phyloP scores from a whole-genome alignment of 2,888 invertebrate species.

The Ornithoptera priamus region DNA sequence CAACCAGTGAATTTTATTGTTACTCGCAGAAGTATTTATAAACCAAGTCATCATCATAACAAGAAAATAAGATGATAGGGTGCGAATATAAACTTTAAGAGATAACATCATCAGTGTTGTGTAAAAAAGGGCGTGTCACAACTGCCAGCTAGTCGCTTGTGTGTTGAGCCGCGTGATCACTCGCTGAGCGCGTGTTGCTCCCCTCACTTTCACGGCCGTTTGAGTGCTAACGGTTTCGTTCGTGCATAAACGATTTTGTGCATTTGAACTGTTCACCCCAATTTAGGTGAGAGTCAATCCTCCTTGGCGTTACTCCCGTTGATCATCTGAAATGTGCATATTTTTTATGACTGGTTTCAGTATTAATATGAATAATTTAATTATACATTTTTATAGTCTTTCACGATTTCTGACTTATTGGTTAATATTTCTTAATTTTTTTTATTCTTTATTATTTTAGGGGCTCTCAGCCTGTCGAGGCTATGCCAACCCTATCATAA shows the following conservation, averaged over 20 bases:
- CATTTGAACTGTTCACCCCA: too few species aligned
- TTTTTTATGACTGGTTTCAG: neutral
- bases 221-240: constrained; percentile 19
- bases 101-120: neutral
- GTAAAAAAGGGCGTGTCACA: neutral
- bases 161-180: constrained; percentile 41
- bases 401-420: neutral
- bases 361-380: neutral
- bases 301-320: too few species aligned
- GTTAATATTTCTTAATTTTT: too few species aligned
- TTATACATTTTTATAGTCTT: neutral
- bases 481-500: too few species aligned
- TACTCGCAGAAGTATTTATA: too few species aligned
- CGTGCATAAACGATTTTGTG: constrained; percentile 36
- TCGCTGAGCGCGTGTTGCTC: constrained; percentile 44
- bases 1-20: too few species aligned
- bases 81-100: neutral
- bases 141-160: constrained; percentile 39
- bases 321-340: neutral
- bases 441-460: too few species aligned
- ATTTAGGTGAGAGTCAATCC: too few species aligned
- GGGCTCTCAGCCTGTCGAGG: too few species aligned
- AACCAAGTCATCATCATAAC: too few species aligned
- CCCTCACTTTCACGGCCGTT: constrained; percentile 50
- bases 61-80: too few species aligned